Evolutionary conservation across 2,797 vertebrate genomes (phyloP), one percentile per base, ranked within the genome.

Genomic region (Loriculus beryllinus): DNA sequence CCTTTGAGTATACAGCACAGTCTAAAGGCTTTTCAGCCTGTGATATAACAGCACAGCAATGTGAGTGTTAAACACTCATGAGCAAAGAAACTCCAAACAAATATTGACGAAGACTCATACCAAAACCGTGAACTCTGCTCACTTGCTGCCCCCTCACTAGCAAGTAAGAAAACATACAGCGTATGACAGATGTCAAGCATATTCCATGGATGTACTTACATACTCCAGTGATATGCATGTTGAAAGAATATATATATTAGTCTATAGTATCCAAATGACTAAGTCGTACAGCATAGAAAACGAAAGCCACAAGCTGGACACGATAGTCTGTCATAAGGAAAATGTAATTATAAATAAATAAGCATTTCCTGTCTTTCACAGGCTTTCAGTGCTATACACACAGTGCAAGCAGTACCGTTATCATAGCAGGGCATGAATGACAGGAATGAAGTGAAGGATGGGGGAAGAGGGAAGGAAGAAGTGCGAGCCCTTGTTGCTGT

Each of bases 331-430:
- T 57, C 74, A 6, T n/a, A 86, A 77, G 12, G 7, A 14, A 85
- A 91, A 90, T 74, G 15, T 25, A 77, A 77, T 86, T 91, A 85
- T 37, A 48, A 90, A 59, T 72, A 79, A 92, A 89, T 54, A 80
- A 90, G 6, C 12, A 42, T 77, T 80, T 90, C 56, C 76, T 82
- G 68, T 23, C 28, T 80, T 87, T 77, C 28, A 51, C 17, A 59
- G 43, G 39, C 42, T 33, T 19, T 74, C 28, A 49, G 22, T 16
- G 12, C 10, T 77, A 19, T 26, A 40, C 17, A 33, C 8, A 70
- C 14, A 17, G 16, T 70, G 19, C 22, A 62, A 68, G 31, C 7
- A 48, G 16, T 45, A 33, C 21, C 11, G 19, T 18, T 62, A 31
- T 25, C 17, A 28, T 10, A 57, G 17, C 33, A 76, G 72, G 16